Evolutionary conservation across 2,113 vertebrate species (phyloP), one percentile per base, ranked within the genome.

Genomic region (Mobula hypostoma): DNA sequence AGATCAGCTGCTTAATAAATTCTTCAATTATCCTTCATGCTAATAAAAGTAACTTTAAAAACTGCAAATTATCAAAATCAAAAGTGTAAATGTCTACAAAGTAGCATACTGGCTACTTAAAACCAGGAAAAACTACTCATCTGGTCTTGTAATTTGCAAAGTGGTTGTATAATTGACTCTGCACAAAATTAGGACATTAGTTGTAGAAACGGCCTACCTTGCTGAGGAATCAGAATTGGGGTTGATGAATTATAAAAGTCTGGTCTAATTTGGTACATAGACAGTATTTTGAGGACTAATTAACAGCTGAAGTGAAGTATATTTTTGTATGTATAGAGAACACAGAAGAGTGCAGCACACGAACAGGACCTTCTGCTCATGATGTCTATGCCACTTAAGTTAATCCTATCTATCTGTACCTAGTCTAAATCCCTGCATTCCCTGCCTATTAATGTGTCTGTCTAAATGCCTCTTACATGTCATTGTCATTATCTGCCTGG

Each of bases 231-330:
- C 93, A 95, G 94, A 95, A 96, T 87, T 1, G 95, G 95, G 29
- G 96, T 94, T 0, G 95, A 96, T 74, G 96, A 96, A 91, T 94
- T 96, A 68, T 95, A 97, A 95, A 96, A 96, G 94, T 96, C 96
- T 94, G 95, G 94, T 94, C 96, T 96, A 87, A 96, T 95, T 40
- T 96, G 96, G 94, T 96, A 95, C 96, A 96, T 95, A 14, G 94
- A 96, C 80, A 96, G 36, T 92, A 95, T 96, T 94, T 96, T 96
- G 36, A 97, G 95, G 93, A 96, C 94, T 97, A 94, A n/a, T 78
- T 76, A 95, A 80, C 95, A 83, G 66, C 14, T 66, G 12, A 88
- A 94, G n/a, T 56, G 24, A 40, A 6, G 2, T 14, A 80, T 27
- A 32, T 12, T 32, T 63, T 94, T 36, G 63, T 56, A 78, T 94